Percentiles rank a stretch among this genome's conserved stretches.
phyloP scores from a whole-genome alignment of 2,113 vertebrate species.

The Panthera uncia region DNA sequence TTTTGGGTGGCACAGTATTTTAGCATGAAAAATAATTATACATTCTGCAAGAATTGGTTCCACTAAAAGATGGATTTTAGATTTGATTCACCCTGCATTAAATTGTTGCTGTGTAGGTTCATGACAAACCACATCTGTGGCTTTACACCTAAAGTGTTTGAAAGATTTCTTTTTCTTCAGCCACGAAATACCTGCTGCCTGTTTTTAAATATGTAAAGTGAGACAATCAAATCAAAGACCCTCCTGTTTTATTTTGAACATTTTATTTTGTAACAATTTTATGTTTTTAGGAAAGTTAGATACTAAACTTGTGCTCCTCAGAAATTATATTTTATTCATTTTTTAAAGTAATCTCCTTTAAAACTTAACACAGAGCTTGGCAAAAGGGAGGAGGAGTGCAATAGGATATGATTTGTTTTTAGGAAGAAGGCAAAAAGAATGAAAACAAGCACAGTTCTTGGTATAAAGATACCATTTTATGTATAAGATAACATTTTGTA shows the following conservation, averaged over 20 bases:
- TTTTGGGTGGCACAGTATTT: not conserved
- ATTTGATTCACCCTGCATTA: not conserved
- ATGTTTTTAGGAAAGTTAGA: not conserved
- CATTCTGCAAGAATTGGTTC: not conserved
- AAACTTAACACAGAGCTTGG: not conserved
- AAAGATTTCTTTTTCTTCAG: not conserved
- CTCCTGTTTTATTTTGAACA: not conserved
- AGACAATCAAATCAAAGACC: not conserved
- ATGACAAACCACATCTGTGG: not conserved
- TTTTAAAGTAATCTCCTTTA: not conserved
- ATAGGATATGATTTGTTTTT: not conserved
- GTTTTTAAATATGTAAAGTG: constrained; percentile 33
- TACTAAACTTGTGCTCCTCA: not conserved
- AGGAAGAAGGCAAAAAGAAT: not conserved
- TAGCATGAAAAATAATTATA: constrained; percentile 44
- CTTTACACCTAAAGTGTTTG: not conserved
- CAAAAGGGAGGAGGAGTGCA: not conserved
- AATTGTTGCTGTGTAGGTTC: not conserved
- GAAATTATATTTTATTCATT: not conserved
- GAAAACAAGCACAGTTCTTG: not conserved
- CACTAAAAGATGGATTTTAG: not conserved
- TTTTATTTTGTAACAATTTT: constrained; percentile 19
- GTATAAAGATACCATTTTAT: not conserved
- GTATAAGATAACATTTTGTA: too few species aligned
- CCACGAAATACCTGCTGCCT: not conserved